Base-by-base conservation (phyloP, 1,140 invertebrate species). In the Rhyacophila brunnea region DNA sequence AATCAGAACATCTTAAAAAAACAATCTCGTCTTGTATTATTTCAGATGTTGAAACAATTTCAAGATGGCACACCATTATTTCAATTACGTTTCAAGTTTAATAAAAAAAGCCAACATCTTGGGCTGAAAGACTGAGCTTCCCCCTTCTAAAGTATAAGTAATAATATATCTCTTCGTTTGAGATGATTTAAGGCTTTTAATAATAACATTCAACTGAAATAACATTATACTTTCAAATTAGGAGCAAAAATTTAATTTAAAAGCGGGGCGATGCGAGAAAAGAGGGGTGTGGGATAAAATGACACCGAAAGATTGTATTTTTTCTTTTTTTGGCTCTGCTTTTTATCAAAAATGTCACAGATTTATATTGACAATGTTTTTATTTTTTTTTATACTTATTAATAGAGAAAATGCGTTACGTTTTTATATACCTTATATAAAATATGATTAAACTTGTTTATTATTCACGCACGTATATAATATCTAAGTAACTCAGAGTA, bases 161-260 rank as follows among this genome's bases (percentile, higher is more conserved):
- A 58, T 62, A 62, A 57, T 57, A 50, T 58, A 58, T 62, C 49
- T 62, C 48, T 57, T 51, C 48, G 48, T 56, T 74, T 65, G 69
- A 71, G 74, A 79, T 79, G 77, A 79, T 79, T 79, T 79, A 78
- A 74, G 76, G 74, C 70, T 78, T 79, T 79, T 79, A 79, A 79
- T 79, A 79, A 79, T 73, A 71, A 69, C 72, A 74, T 77, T 70
- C 77, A 73, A 79, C 73, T 77, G 70, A 74, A 74, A 79, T 79
- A 75, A 77, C 77, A 79, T 79, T 79, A 79, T 79, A 79, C 75
- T 79, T 79, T 79, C 77, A 79, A 79, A 79, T 79, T 79, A 74
- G 74, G 75, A 78, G 77, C 77, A 74, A 78, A 79, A 79, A 79
- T 79, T 79, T 79, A 79, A 79, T 79, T 79, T 78, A 76, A 78